phyloP scores from a whole-genome alignment of 2,888 invertebrate species.

The Lasioglossum calceatum region DNA sequence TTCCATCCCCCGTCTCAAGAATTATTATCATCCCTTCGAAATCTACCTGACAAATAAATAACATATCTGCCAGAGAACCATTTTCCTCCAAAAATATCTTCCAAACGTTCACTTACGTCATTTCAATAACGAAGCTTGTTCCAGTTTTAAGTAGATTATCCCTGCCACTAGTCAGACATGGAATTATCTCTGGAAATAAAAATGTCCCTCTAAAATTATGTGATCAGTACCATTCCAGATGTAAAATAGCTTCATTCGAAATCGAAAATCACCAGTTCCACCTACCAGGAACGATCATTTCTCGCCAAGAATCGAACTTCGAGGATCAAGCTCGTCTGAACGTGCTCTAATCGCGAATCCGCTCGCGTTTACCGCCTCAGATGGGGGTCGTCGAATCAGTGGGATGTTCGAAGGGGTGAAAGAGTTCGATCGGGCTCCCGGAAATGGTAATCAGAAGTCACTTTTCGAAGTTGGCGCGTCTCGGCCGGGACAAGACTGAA shows the following conservation, averaged over 20 bases:
- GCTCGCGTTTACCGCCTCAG: background rate
- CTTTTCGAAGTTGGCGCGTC: conserved; percentile 28
- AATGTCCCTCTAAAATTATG: background rate
- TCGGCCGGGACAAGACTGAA: conserved; percentile 25
- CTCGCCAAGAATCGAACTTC: background rate
- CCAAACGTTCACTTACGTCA: background rate
- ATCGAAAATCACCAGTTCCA: background rate
- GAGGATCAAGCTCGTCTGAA: background rate
- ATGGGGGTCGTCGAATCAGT: background rate
- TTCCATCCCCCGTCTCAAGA: too few species aligned
- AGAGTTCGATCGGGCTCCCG: background rate
- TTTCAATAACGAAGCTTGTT: background rate
- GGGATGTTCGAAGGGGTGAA: background rate
- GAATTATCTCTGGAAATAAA: background rate
- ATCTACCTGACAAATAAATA: background rate
- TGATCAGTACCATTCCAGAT: background rate
- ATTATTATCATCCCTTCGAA: background rate
- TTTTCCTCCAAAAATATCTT: background rate
- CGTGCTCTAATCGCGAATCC: background rate
- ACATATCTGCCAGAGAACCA: background rate
- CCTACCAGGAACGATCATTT: background rate
- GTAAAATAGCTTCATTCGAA: background rate
- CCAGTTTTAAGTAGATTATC: background rate
- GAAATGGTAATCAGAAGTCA: conserved; percentile 49
- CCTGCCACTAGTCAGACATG: background rate